Conservation (phyloP, 2,888 invertebrate genomes). For the Abscondita cerata region DNA sequence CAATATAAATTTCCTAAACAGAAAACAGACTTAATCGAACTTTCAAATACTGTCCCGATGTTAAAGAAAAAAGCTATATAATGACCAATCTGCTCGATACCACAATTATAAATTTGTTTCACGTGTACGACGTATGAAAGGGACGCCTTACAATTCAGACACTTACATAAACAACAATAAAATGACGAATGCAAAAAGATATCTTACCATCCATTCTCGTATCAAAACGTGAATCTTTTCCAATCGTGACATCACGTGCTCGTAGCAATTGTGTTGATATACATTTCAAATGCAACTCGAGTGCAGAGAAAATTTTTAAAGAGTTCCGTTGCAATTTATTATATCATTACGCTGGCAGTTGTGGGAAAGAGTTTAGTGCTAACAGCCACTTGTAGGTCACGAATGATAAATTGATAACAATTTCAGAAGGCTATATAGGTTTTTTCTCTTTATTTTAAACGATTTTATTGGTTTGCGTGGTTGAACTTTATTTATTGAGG, state of each 20-base stretch:
- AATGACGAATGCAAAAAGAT: too few species aligned
- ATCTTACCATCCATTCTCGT: constrained; percentile 20
- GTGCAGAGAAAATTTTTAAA: constrained; percentile 23
- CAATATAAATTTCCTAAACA: too few species aligned
- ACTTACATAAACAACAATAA: too few species aligned
- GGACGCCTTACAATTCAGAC: too few species aligned
- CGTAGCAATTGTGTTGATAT: constrained; percentile 28
- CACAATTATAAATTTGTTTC: too few species aligned
- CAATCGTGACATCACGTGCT: constrained; percentile 34
- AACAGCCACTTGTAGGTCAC: constrained; percentile 12
- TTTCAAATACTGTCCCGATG: too few species aligned
- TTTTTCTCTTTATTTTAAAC: constrained; percentile 3
- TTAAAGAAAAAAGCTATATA: too few species aligned
- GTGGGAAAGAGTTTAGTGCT: constrained; percentile 23
- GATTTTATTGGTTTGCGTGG: neutral
- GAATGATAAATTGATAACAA: constrained; percentile 21
- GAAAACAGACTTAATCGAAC: too few species aligned
- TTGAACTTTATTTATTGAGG: constrained; percentile 3
- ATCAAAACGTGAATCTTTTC: constrained; percentile 35
- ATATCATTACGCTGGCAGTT: constrained; percentile 26
- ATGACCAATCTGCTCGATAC: too few species aligned
- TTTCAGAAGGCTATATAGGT: neutral
- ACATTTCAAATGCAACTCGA: constrained; percentile 30
- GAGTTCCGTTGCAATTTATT: constrained; percentile 23
- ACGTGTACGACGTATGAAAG: too few species aligned